A percentile compares a stretch with the other conserved stretches of the same genome.
Conservation (phyloP, 1,140 invertebrate genomes). For the Pemphigus obesinymphae region DNA sequence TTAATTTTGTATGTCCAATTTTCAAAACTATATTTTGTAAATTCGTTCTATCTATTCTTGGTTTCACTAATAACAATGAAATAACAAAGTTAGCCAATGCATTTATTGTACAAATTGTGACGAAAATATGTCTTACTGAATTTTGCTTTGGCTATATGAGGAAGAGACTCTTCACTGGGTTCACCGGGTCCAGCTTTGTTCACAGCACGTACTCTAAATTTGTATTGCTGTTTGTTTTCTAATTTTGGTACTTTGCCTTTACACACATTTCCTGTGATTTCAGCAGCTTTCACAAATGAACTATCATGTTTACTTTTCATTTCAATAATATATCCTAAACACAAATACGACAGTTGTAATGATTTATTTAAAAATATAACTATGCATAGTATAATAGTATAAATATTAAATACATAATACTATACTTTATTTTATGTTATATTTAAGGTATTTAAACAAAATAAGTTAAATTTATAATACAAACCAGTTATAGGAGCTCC, state of each 20-base stretch:
- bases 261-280: constrained; percentile 71
- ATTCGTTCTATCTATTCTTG: constrained; percentile 86
- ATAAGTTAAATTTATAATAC: no score
- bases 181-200: constrained; percentile 96
- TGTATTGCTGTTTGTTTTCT: constrained; percentile 89
- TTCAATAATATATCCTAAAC: constrained; percentile 82
- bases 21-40: constrained; percentile 79
- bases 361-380: no score
- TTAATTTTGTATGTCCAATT: constrained; percentile 80
- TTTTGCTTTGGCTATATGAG: constrained; percentile 90
- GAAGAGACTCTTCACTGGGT: constrained; percentile 88
- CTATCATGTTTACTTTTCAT: constrained; percentile 70
- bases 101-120: no score
- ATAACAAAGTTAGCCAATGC: no score
- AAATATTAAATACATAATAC: no score
- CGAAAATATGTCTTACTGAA: constrained; percentile 67
- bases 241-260: constrained; percentile 80
- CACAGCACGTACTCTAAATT: constrained; percentile 89
- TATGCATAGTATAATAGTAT: no score
- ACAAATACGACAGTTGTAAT: background rate
- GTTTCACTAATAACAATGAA: constrained; percentile 89
- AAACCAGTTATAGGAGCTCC: constrained; percentile 83
- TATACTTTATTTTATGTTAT: no score
- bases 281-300: constrained; percentile 65
- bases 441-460: no score